Evolutionary conservation across 1,140 invertebrate species (phyloP).

Genomic region (Mamestra configurata): DNA sequence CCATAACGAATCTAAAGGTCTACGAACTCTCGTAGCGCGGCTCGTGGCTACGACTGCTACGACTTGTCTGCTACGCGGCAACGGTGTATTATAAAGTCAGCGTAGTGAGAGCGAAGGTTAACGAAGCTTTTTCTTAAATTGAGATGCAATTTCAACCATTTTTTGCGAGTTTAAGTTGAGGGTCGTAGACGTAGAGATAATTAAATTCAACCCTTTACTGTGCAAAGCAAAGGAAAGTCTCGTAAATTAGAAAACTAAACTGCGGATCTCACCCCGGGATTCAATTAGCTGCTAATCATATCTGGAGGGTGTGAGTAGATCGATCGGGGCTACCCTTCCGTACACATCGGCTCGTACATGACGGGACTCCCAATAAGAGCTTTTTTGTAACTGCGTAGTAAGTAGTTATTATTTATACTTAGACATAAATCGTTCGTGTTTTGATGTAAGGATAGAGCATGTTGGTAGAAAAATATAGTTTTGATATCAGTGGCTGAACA

Average conservation of each 20-base stretch:
- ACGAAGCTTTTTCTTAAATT: slow-evolving; percentile 63
- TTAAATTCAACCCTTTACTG: slow-evolving; percentile 85
- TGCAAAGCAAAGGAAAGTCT: slow-evolving; percentile 80
- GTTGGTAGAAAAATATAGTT: not conserved
- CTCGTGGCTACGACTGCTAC: slow-evolving; percentile 30
- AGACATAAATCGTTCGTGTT: not conserved
- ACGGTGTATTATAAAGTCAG: slow-evolving; percentile 54
- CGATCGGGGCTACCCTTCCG: slow-evolving; percentile 75
- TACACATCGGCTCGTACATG: slow-evolving; percentile 48
- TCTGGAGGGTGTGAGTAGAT: slow-evolving; percentile 85
- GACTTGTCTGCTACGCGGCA: slow-evolving; percentile 53
- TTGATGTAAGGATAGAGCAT: not conserved
- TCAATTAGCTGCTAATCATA: slow-evolving; percentile 87
- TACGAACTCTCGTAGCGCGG: slow-evolving; percentile 48
- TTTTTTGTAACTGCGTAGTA: slow-evolving; percentile 27
- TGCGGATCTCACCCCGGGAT: slow-evolving; percentile 84
- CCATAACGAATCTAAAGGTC: slow-evolving; percentile 59
- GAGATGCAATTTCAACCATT: slow-evolving; percentile 69
- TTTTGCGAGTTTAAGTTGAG: slow-evolving; percentile 73
- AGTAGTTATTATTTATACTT: slow-evolving; percentile 16
- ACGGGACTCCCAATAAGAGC: slow-evolving; percentile 29
- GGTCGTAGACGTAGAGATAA: slow-evolving; percentile 75
- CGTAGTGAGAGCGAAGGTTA: slow-evolving; percentile 62
- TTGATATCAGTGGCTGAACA: not conserved
- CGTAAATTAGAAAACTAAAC: slow-evolving; percentile 88